Conservation (phyloP, 2,888 invertebrate species). For the Napeogenes inachia region DNA sequence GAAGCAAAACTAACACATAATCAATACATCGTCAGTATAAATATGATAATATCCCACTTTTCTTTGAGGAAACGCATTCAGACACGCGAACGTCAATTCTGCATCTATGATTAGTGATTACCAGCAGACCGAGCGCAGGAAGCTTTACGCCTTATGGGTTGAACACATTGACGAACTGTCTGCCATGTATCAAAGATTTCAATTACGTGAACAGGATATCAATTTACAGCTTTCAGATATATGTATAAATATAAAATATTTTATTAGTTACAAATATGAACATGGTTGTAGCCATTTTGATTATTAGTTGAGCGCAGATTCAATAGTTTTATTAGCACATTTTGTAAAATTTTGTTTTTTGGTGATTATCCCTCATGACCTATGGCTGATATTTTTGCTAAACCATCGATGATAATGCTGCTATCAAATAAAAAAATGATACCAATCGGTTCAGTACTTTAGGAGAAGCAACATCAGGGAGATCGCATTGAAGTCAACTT, state of each 20-base stretch:
- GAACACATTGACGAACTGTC: slow-evolving; percentile 41
- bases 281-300: too few relatives aligned
- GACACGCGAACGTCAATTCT: slow-evolving; percentile 48
- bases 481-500: too few relatives aligned
- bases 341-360: too few relatives aligned
- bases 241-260: slow-evolving; percentile 7
- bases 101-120: slow-evolving; percentile 51
- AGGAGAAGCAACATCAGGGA: too few relatives aligned
- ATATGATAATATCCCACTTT: slow-evolving; percentile 66
- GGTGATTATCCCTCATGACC: too few relatives aligned
- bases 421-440: too few relatives aligned
- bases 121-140: slow-evolving; percentile 40
- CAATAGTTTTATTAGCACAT: too few relatives aligned
- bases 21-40: slow-evolving; percentile 47
- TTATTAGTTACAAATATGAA: slow-evolving; percentile 19
- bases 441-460: too few relatives aligned
- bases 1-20: slow-evolving; percentile 31
- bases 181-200: slow-evolving; percentile 31
- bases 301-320: too few relatives aligned
- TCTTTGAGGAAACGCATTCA: slow-evolving; percentile 57
- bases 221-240: slow-evolving; percentile 31
- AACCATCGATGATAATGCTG: too few relatives aligned
- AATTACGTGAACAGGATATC: slow-evolving; percentile 38
- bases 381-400: too few relatives aligned
- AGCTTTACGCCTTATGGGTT: slow-evolving; percentile 32